These are phyloP conservation scores for Ecdyonurus torrentis DNA, from an alignment of 2,888 invertebrate genomes.

Conservation along the genomic window DNA sequence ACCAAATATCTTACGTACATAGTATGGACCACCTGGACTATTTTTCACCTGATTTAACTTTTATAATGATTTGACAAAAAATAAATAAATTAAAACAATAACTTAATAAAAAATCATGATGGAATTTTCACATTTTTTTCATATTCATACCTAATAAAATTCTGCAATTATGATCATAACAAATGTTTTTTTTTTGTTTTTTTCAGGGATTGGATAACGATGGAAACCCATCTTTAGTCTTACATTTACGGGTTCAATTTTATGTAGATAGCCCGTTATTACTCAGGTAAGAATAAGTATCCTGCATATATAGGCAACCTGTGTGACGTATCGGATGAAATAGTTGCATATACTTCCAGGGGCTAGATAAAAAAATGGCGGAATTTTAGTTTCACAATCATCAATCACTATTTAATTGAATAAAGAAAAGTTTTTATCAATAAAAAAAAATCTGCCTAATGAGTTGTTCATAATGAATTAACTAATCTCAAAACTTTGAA, in stretches of 20 bases:
- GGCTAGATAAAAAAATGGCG: too few relatives aligned
- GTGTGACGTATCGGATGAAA: too few relatives aligned
- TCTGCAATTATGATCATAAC: neutral
- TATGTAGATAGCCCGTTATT: conserved; percentile 85
- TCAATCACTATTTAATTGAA: too few relatives aligned
- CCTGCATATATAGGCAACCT: too few relatives aligned
- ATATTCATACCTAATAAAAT: neutral
- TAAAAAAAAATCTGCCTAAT: too few relatives aligned
- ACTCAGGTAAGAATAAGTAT: conserved; percentile 58
- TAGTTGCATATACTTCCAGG: too few relatives aligned
- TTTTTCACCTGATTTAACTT: neutral
- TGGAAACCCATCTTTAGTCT: conserved; percentile 73
- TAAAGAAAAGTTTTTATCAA: too few relatives aligned
- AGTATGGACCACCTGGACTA: neutral
- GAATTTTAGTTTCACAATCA: too few relatives aligned
- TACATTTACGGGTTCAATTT: conserved; percentile 84
- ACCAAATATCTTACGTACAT: neutral
- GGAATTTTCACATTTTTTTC: neutral
- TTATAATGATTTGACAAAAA: too few relatives aligned
- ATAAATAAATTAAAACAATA: too few relatives aligned
- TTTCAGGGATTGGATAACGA: conserved; percentile 73
- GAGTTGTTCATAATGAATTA: too few relatives aligned
- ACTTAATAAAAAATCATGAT: neutral
- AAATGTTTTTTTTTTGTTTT: conserved; percentile 18
- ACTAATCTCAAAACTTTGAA: neutral